A percentile compares a stretch with the other conserved stretches of the same genome.
Conservation (phyloP, 2,888 invertebrate species). For the Abrostola tripartita region DNA sequence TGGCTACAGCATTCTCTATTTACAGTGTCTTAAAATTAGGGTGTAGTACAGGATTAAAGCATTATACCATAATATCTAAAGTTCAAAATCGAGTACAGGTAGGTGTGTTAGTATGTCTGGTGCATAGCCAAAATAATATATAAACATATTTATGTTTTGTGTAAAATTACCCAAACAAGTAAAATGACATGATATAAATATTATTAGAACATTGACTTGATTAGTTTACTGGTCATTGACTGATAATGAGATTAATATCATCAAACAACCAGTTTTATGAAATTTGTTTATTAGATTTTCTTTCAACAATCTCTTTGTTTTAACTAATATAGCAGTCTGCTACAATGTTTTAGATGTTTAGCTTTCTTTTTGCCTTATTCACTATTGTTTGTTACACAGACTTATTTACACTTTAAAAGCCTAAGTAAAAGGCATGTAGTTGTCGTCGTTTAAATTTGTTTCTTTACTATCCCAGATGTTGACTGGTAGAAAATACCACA, state of each 20-base stretch:
- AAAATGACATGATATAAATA: not conserved
- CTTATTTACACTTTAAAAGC: too few relatives aligned
- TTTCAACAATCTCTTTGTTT: not conserved
- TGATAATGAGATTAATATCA: constrained; percentile 35
- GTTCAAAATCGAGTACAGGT: constrained; percentile 16
- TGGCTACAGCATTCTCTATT: too few relatives aligned
- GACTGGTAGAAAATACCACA: not conserved
- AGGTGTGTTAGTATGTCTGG: constrained; percentile 30
- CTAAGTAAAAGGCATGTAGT: too few relatives aligned
- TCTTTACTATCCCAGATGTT: constrained; percentile 1
- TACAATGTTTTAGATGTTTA: too few relatives aligned
- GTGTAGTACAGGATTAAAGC: constrained; percentile 9
- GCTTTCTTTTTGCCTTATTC: too few relatives aligned
- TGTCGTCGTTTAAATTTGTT: not conserved
- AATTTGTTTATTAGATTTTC: constrained; percentile 7
- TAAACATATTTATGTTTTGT: not conserved
- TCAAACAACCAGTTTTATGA: constrained; percentile 15
- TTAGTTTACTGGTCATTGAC: constrained; percentile 39
- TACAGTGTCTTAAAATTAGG: too few relatives aligned
- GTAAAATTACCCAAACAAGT: not conserved
- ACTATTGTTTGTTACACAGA: too few relatives aligned
- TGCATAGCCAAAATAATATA: constrained; percentile 43
- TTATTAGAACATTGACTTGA: constrained; percentile 40
- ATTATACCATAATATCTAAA: constrained; percentile 26
- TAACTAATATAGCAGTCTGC: not conserved